A percentile compares a stretch with the other conserved stretches of the same genome.
These are phyloP conservation scores for Dione vanillae DNA, from an alignment of 2,888 invertebrate genomes.

Conservation along the genomic window DNA sequence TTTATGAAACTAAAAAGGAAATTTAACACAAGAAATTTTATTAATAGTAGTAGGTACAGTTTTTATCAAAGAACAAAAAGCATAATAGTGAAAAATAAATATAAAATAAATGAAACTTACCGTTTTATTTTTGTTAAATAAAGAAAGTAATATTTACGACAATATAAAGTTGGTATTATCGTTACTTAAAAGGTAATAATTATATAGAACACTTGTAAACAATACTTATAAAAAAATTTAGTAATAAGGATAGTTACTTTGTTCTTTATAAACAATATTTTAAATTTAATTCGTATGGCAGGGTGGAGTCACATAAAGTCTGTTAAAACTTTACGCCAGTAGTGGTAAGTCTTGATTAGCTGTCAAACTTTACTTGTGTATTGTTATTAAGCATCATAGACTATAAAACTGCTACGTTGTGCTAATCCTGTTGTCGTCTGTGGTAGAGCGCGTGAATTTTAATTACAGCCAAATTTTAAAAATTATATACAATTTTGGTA, in stretches of 20 bases:
- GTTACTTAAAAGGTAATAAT: not conserved
- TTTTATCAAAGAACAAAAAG: not conserved
- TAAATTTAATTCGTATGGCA: not conserved
- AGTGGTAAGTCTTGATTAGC: not conserved
- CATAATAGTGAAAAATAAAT: not conserved
- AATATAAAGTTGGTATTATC: not conserved
- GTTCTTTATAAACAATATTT: not conserved
- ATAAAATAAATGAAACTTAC: not conserved
- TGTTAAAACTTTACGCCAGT: conserved; percentile 16
- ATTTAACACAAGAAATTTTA: too few relatives aligned
- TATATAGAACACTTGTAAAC: not conserved
- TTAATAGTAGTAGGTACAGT: not conserved
- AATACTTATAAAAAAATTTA: not conserved
- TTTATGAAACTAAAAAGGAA: too few relatives aligned
- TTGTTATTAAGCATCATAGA: conserved; percentile 11
- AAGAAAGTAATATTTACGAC: not conserved
- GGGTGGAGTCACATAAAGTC: conserved; percentile 22
- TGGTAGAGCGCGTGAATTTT: not conserved
- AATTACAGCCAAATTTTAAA: too few relatives aligned
- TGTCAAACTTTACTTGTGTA: conserved; percentile 15
- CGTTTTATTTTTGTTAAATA: not conserved
- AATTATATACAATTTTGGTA: too few relatives aligned
- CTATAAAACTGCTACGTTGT: not conserved
- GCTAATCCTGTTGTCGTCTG: not conserved
- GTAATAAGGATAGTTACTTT: not conserved